Percentiles rank a stretch among this genome's conserved stretches.
These are phyloP conservation scores for Pachyuromys duprasi DNA, from an alignment of 2,797 vertebrate species.

Conservation along the genomic window DNA sequence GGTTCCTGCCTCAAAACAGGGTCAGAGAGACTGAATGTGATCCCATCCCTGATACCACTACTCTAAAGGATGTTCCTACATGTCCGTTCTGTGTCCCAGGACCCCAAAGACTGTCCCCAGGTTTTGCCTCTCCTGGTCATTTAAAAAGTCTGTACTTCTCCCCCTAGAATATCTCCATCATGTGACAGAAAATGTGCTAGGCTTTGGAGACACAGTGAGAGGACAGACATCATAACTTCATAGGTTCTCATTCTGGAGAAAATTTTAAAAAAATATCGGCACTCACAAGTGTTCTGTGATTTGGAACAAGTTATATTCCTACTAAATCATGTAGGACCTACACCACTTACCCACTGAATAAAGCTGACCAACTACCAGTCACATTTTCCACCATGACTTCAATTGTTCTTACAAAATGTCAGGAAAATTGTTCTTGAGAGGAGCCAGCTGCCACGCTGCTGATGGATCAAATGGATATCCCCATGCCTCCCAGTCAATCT, in stretches of 20 bases:
- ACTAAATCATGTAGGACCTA: not conserved
- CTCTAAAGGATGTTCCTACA: not conserved
- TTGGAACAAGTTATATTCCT: not conserved
- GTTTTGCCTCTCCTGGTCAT: not conserved
- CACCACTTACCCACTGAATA: not conserved
- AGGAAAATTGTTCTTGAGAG: constrained; percentile 39
- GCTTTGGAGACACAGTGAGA: not conserved
- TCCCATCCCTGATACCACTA: not conserved
- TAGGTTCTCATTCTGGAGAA: not conserved
- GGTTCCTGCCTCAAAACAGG: not conserved
- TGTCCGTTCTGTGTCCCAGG: not conserved
- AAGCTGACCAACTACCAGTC: not conserved
- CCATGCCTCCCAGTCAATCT: not conserved
- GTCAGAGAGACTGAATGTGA: not conserved
- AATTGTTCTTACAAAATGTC: constrained; percentile 48
- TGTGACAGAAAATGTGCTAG: not conserved
- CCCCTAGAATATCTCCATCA: not conserved
- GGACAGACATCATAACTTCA: not conserved
- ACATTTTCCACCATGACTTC: not conserved
- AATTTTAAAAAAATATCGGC: not conserved
- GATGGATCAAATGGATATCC: not conserved
- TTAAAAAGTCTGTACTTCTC: not conserved
- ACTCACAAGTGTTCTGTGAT: not conserved
- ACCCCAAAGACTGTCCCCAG: not conserved
- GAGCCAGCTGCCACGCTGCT: not conserved